Conservation (phyloP, 2,797 vertebrate genomes). For the Limnodromus scolopaceus region DNA sequence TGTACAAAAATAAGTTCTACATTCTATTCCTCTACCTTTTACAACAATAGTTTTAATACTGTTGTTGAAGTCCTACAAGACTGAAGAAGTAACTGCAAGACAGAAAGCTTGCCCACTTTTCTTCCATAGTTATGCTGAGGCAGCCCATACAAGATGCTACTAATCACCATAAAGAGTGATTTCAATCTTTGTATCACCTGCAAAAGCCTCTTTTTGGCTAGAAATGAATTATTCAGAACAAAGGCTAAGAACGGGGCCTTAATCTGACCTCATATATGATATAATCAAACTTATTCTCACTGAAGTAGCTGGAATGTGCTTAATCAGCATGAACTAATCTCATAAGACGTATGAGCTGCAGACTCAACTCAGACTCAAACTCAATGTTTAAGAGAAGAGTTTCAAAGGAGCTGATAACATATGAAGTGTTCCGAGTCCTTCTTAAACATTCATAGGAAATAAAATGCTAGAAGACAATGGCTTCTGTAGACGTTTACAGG, state of each 20-base stretch:
- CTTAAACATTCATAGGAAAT: background rate
- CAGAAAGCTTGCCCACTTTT: background rate
- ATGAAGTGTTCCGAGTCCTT: background rate
- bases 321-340: background rate
- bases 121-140: background rate
- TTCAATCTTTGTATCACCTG: background rate
- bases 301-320: background rate
- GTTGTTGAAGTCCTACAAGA: background rate
- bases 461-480: background rate
- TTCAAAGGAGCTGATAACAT: background rate
- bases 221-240: background rate
- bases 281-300: background rate
- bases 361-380: no score
- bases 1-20: background rate
- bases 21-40: background rate
- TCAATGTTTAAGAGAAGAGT: background rate
- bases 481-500: background rate
- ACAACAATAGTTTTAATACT: background rate
- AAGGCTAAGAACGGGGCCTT: background rate
- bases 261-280: background rate
- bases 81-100: background rate
- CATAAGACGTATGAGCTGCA: background rate
- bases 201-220: background rate
- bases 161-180: background rate
- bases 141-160: background rate